These are phyloP conservation scores for Macrophya alboannulata DNA, from an alignment of 2,888 invertebrate genomes.

Conservation along the genomic window DNA sequence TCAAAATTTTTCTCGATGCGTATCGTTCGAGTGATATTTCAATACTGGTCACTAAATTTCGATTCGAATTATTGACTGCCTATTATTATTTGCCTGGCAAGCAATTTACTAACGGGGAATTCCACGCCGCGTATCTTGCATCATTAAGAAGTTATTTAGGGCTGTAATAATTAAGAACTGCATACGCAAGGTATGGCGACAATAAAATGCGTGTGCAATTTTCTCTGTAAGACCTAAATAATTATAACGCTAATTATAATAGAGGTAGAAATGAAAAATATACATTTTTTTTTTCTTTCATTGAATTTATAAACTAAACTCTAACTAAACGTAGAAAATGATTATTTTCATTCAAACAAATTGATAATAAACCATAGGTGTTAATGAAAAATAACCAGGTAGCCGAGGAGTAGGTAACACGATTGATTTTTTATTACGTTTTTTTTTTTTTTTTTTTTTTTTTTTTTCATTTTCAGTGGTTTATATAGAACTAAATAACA, in stretches of 20 bases:
- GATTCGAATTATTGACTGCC: neutral
- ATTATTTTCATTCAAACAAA: neutral
- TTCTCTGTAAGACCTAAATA: neutral
- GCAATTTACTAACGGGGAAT: neutral
- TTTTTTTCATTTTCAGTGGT: neutral
- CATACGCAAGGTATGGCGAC: neutral
- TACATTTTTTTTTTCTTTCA: neutral
- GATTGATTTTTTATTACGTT: constrained; percentile 77
- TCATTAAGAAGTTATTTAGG: neutral
- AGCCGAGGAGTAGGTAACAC: constrained; percentile 71
- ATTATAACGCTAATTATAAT: neutral
- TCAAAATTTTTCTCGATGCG: neutral
- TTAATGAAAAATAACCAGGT: constrained; percentile 13
- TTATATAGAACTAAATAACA: constrained; percentile 77
- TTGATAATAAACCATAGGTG: constrained; percentile 2
- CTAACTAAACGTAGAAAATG: no score
- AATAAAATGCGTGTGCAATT: constrained; percentile 9
- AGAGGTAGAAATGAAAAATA: neutral
- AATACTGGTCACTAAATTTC: neutral
- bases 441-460: constrained; percentile 64
- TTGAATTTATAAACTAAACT: no score
- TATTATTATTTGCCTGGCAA: neutral
- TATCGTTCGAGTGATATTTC: constrained; percentile 16
- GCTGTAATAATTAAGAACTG: neutral
- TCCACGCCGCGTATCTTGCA: neutral